Conservation (phyloP, 2,888 invertebrate species). For the Tanypteryx hageni region DNA sequence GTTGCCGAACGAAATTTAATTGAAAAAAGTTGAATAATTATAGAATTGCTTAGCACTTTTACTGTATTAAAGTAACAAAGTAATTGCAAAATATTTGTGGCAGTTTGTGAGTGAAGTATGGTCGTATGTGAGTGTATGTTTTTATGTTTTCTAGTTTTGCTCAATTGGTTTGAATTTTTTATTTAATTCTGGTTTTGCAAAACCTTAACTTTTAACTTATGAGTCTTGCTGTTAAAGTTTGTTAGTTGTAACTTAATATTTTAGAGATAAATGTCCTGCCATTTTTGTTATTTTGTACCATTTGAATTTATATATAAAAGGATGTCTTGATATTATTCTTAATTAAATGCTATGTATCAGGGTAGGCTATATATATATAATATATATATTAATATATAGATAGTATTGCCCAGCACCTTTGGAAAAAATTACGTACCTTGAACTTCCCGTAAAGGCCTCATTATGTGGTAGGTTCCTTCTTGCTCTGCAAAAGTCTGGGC, state of each 20-base stretch:
- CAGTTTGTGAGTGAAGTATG: slow-evolving; percentile 48
- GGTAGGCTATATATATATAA: slow-evolving; percentile 46
- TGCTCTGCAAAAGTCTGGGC: slow-evolving; percentile 60
- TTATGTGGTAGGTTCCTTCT: slow-evolving; percentile 62
- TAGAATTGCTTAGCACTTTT: slow-evolving; percentile 40
- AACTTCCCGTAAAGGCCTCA: slow-evolving; percentile 61
- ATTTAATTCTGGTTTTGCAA: slow-evolving; percentile 62
- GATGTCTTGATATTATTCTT: slow-evolving; percentile 59
- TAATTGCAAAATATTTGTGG: slow-evolving; percentile 35
- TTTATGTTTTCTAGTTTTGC: slow-evolving; percentile 53
- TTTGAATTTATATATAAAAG: slow-evolving; percentile 38
- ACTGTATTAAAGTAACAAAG: slow-evolving; percentile 51
- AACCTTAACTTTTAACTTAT: slow-evolving; percentile 63
- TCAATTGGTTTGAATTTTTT: slow-evolving; percentile 51
- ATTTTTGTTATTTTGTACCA: slow-evolving; percentile 60
- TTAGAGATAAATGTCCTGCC: slow-evolving; percentile 54
- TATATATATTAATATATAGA: background rate
- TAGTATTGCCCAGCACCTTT: slow-evolving; percentile 44
- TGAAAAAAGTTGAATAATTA: slow-evolving; percentile 52
- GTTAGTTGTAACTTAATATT: slow-evolving; percentile 63
- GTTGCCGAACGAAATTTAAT: slow-evolving; percentile 3
- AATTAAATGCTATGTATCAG: slow-evolving; percentile 47
- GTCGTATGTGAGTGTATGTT: slow-evolving; percentile 51
- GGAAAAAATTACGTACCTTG: slow-evolving; percentile 53
- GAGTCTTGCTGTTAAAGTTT: slow-evolving; percentile 57